Base-by-base conservation (phyloP, 2,797 vertebrate species). In the Enteromius paludinosus region DNA sequence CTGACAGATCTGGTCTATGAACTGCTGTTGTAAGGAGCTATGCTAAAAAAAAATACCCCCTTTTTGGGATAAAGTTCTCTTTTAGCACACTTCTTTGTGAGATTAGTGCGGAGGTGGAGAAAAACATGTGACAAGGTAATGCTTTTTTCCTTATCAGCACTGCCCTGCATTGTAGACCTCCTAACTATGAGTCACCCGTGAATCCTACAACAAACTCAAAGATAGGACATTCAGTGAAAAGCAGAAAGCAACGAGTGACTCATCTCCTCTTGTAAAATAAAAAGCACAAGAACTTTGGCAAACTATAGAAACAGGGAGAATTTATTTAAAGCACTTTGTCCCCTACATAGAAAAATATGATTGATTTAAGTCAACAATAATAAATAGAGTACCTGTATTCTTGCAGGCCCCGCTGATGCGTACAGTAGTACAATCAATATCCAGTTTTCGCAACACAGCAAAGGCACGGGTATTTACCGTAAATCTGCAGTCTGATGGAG, bases 291-390 rank as follows among this genome's bases (percentile, higher is more conserved):
- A 86, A 70, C 23, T 59, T 18, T 38, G 84, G 59, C 82, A 88
- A 66, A 56, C 65, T 20, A 71, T 82, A 87, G 91, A 91, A 90
- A 90, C 95, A 93, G 92, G 91, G 90, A 90, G 92, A 88, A 90
- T 95, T 95, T 95, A 95, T 95, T 95, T 95, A 94, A 95, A 95
- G 94, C 94, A 94, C 90, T 93, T 89, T 87, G 81, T 89, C 88
- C 86, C 88, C 86, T 92, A 93, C 91, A 94, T 95, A 95, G 90
- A 95, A 95, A 95, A 95, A 95, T 95, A 95, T 94, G 94, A 95
- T 94, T 90, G 91, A 94, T 95, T 92, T 94, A 90, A 94, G 89
- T 94, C 91, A 91, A 92, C 93, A 92, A 93, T 94, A 94, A 94
- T 95, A 95, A 94, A 95, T 94, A 95, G 91, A 93, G 89, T 79